Base-by-base conservation (phyloP, 2,113 vertebrate species). In the Okapia johnstoni region DNA sequence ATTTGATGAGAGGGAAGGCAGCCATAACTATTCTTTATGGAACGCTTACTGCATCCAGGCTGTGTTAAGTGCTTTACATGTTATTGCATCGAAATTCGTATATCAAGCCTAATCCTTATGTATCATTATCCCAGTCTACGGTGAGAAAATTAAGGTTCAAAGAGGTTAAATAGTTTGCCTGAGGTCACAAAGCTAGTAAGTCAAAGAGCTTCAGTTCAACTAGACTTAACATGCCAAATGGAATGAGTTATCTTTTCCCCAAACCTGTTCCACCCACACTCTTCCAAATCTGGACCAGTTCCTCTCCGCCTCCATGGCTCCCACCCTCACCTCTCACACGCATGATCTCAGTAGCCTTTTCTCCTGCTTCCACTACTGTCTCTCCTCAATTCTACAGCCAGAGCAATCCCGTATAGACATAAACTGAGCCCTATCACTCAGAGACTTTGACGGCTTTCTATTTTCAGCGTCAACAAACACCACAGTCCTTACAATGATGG, bases 81-180 rank as follows among this genome's bases (percentile, higher is more conserved):
- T 94, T 48, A 58, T 70, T 70, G 88, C 46, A 88, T 19, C 84
- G 77, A 88, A 90, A 79, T 88, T 90, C 58, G 17, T 54, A 9
- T 7, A 66, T 90, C 79, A 86, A 2, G 92, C 76, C 40, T 86
- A 58, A 92, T 90, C 61, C 43, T 83, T 61, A 76, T 4, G 26
- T 36, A 48, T 97, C 70, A 91, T 96, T 90, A 77, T 86, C 83
- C 52, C 14, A 61, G 88, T 83, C 85, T 88, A 91, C 36, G 83
- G 57, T 97, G 94, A 93, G 97, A 95, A 94, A 97, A 96, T 80
- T 73, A 85, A 97, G 85, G 61, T 95, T 97, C 96, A 97, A 96
- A 97, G 91, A 93, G 57, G 76, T 95, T 93, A 88, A 94, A 46
- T 88, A 97, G 58, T 81, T 97, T 85, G 92, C 96, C 93, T 58